phyloP scores from a whole-genome alignment of 2,888 invertebrate species.

The Drosophila mettleri region DNA sequence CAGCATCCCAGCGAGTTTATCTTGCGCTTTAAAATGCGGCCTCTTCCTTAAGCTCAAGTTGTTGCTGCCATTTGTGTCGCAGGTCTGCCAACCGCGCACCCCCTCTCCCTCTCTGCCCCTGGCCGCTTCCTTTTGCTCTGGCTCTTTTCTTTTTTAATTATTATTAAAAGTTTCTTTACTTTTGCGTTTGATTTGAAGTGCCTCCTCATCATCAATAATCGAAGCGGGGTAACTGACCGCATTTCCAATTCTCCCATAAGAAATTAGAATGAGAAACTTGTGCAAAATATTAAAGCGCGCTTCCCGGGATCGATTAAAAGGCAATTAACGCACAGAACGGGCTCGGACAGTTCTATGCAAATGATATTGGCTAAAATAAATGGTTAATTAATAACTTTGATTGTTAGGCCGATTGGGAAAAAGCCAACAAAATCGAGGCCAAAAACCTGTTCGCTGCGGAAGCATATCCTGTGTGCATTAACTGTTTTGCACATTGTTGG shows the following conservation, averaged over 20 bases:
- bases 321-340: slow-evolving; percentile 55
- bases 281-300: slow-evolving; percentile 74
- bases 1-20: slow-evolving; percentile 69
- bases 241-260: slow-evolving; percentile 38
- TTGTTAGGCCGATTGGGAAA: slow-evolving; percentile 36
- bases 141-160: slow-evolving; percentile 7
- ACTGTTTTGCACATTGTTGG: slow-evolving; percentile 82
- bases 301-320: slow-evolving; percentile 75
- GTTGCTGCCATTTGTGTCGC: slow-evolving; percentile 5
- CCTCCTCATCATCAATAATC: neutral
- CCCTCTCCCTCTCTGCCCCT: neutral
- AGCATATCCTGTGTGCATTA: slow-evolving; percentile 82
- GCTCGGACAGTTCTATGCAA: slow-evolving; percentile 29
- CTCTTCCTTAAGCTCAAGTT: slow-evolving; percentile 24
- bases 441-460: slow-evolving; percentile 66
- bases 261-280: slow-evolving; percentile 43
- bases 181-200: neutral
- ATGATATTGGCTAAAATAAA: slow-evolving; percentile 62
- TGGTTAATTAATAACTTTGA: slow-evolving; percentile 75
- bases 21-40: slow-evolving; percentile 66
- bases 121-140: slow-evolving; percentile 34
- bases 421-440: slow-evolving; percentile 10
- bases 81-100: neutral
- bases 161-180: neutral
- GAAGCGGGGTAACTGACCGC: slow-evolving; percentile 58